Base-by-base conservation (phyloP, 2,797 vertebrate genomes). In the Acanthiza pusilla region DNA sequence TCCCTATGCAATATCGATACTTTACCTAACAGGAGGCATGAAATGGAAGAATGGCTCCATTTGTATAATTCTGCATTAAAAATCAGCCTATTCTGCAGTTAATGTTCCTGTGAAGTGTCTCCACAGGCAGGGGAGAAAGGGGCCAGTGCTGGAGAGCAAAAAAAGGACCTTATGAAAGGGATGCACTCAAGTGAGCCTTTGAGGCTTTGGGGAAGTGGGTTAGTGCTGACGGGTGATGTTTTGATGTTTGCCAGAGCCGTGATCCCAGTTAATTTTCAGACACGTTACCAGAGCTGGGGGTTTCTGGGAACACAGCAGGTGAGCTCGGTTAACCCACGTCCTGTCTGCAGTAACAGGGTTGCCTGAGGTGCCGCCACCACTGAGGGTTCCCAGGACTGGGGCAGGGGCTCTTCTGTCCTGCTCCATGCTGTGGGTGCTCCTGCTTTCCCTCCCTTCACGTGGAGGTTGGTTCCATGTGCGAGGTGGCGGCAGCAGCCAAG, bases 11-110 rank as follows among this genome's bases (percentile, higher is more conserved):
- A 74, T 88, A 67, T 88, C 88, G 9, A 36, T 93, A 74, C 70
- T 74, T 97, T 92, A 89, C 95, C 91, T 95, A 93, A 96, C 91
- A 36, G 92, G 95, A 96, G 62, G 95, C 95, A 42, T 55, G 79
- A 89, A 94, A 91, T 81, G 96, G 96, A 95, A 97, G 96, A 92
- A 94, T 22, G 22, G 85, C 43, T 94, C 96, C 96, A 89, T 96
- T 94, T 96, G 96, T 96, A 70, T 94, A 97, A 96, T 96, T 96
- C 93, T 66, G 38, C 82, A 63, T 90, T 94, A 96, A 94, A 97
- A 94, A 87, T 89, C 94, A 92, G 96, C 96, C 91, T 93, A 93
- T 93, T 96, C 88, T 92, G 96, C 96, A 87, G 94, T 90, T 94
- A 85, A n/a, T 13, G 85, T 94, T 60, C 90, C 77, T 57, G 65